Evolutionary conservation across 2,113 vertebrate genomes (phyloP).

Genomic region (Cochlearius cochlearius): DNA sequence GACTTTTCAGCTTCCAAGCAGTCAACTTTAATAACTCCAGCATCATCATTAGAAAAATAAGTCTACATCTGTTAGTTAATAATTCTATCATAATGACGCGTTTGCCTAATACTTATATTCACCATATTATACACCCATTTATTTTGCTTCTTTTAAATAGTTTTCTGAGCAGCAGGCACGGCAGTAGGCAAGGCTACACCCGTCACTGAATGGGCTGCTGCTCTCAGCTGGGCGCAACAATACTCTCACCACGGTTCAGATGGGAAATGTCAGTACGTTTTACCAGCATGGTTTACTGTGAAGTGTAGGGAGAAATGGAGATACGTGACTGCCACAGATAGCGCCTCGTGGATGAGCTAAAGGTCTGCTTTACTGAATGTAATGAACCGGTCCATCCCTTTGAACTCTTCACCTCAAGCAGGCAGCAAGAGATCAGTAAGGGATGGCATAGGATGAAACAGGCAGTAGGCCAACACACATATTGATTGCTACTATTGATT

Average conservation of each 20-base stretch:
- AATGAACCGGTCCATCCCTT: accelerated
- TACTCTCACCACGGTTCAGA: not conserved
- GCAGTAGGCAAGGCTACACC: not conserved
- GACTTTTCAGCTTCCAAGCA: not conserved
- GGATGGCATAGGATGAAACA: accelerated
- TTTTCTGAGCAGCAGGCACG: not conserved
- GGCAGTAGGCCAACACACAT: not conserved
- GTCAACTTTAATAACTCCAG: not conserved
- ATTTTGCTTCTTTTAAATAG: not conserved
- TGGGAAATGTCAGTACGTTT: not conserved
- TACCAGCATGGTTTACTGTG: not conserved
- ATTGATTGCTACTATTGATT: not conserved
- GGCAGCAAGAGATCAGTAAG: not conserved
- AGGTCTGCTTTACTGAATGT: not conserved
- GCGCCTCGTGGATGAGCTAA: accelerated
- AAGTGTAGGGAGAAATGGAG: not conserved
- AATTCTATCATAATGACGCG: not conserved
- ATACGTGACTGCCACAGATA: not conserved
- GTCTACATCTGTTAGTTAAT: not conserved
- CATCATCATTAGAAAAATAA: not conserved
- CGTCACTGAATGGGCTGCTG: not conserved
- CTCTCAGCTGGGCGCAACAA: not conserved
- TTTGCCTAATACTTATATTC: not conserved
- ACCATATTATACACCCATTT: not conserved
- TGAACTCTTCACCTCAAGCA: not conserved